phyloP scores from a whole-genome alignment of 2,888 invertebrate genomes.

The Bugula neritina region DNA sequence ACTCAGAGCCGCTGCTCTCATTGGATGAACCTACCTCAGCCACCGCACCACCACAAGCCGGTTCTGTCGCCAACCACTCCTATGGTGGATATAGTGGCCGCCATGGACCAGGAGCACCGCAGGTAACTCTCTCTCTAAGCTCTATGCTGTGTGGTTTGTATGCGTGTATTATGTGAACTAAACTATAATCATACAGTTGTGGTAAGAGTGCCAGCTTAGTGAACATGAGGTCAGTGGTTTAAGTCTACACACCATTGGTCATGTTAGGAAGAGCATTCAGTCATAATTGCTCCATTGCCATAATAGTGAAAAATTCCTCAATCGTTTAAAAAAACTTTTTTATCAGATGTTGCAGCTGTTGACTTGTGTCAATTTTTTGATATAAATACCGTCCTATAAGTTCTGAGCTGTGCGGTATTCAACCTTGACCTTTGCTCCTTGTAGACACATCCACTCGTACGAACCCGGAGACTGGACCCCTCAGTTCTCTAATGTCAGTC shows the following conservation, averaged over 20 bases:
- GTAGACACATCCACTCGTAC: conserved; percentile 18
- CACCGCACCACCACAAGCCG: conserved; percentile 26
- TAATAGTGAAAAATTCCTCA: too few relatives aligned
- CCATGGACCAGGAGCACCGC: conserved; percentile 8
- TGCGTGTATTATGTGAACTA: background rate
- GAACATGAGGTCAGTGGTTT: too few relatives aligned
- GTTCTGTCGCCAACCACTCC: conserved; percentile 18
- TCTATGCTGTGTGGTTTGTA: background rate
- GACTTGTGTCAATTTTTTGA: too few relatives aligned
- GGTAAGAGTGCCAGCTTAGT: too few relatives aligned
- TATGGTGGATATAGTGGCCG: conserved; percentile 15
- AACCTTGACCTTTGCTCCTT: background rate
- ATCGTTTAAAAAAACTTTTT: too few relatives aligned
- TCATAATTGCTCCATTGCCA: too few relatives aligned
- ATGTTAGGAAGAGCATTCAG: too few relatives aligned
- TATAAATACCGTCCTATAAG: too few relatives aligned
- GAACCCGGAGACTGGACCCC: conserved; percentile 60
- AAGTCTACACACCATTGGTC: too few relatives aligned
- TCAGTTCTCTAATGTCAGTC: conserved; percentile 63
- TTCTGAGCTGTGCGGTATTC: too few relatives aligned
- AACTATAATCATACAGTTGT: background rate
- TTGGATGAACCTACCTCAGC: conserved; percentile 38
- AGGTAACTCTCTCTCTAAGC: conserved; percentile 13
- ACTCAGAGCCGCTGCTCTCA: conserved; percentile 63
- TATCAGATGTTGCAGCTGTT: too few relatives aligned